Percentiles rank a stretch among this genome's conserved stretches.
Evolutionary conservation across 2,797 vertebrate genomes (phyloP).

Genomic region (Chiroxiphia lanceolata): DNA sequence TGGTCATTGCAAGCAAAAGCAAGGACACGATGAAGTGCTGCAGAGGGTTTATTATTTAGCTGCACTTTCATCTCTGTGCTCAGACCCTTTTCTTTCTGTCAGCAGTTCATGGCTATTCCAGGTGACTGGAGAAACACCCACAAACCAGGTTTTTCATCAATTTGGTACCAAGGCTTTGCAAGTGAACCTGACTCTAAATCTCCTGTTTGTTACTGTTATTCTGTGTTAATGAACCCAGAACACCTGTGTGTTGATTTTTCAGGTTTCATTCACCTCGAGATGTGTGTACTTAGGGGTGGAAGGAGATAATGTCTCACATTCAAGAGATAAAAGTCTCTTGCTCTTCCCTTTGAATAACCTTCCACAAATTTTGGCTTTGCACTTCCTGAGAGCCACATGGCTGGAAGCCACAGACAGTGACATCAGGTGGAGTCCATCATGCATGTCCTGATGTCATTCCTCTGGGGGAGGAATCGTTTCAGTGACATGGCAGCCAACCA

Average conservation of each 20-base stretch:
- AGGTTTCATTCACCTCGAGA: neutral
- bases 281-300: neutral
- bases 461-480: neutral
- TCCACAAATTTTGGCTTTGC: neutral
- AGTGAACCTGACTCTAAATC: neutral
- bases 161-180: neutral
- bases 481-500: neutral
- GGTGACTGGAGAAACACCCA: neutral
- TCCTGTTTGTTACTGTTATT: neutral
- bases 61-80: neutral
- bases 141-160: neutral
- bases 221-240: neutral
- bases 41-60: neutral
- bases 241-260: neutral
- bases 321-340: neutral
- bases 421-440: conserved; percentile 43
- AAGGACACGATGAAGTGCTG: neutral
- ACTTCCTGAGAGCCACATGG: neutral
- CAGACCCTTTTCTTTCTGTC: neutral
- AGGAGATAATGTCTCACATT: neutral
- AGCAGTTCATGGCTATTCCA: neutral
- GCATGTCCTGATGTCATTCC: conserved; percentile 31
- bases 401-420: neutral
- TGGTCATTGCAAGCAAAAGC: neutral
- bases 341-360: neutral